Base-by-base conservation (phyloP, 2,113 vertebrate genomes). In the Pantherophis guttatus region DNA sequence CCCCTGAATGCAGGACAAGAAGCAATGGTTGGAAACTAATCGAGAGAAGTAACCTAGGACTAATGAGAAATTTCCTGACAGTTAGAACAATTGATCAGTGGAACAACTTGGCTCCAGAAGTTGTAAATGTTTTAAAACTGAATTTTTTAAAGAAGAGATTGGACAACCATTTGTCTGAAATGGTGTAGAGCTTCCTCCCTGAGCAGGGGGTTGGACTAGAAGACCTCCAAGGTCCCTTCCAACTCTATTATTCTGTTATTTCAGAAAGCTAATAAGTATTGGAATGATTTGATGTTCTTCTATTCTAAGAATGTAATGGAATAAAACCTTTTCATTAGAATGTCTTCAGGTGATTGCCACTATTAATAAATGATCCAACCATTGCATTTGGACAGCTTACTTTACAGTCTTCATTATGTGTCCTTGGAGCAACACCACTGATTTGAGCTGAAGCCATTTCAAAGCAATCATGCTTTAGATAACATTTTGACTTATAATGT, bases 371-470 rank as follows among this genome's bases (percentile, higher is more conserved):
- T 44, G 24, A 53, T 44, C 33, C 15, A 86, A 29, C 33, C 26
- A 26, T 91, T 29, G 55, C 1, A 85, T 85, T 17, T 86, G 75
- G 75, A 86, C 75, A 55, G 53, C 75, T 91, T 57, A 86, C 33
- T 57, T 86, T 95, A 15, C 89, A 95, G 95, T 91, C 2, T 6
- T 86, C 86, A 29, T 23, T 55, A 59, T 17, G n/a, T n/a, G 17
- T 17, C 12, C 26, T 39, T 26, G 23, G 39, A 52, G 91, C 90
- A 94, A 88, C 87, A 87, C 15, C 54, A 88, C 33, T 3, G 0
- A 87, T 95, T 94, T 94, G 12, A 94, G 94, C 94, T 88, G 59
- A 94, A 94, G 92, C 87, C 59, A 91, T 81, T 81, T 44, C 33
- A 44, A 81, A 91, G 96, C 87, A 65, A 87, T 65, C 3, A 59